Evolutionary conservation across 2,888 invertebrate species (phyloP).

Genomic region (Leptinotarsa peninsularis): DNA sequence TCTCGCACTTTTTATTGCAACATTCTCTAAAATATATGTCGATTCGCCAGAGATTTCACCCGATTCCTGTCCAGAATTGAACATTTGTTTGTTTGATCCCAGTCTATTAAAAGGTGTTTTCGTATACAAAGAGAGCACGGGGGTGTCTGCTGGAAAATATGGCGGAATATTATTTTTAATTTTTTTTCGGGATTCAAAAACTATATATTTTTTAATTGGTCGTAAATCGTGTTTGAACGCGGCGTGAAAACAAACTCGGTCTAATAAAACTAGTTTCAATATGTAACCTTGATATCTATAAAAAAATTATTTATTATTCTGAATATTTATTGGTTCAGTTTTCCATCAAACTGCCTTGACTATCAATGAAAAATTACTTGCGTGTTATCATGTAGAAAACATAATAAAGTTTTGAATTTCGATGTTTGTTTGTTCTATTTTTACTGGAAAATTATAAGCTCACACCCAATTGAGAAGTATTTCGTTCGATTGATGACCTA

Average conservation of each 20-base stretch:
- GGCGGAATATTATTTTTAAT: background rate
- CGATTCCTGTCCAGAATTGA: background rate
- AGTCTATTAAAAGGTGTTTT: constrained; percentile 18
- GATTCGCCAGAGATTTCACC: background rate
- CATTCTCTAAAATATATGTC: constrained; percentile 4
- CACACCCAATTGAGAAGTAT: no score
- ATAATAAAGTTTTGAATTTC: no score
- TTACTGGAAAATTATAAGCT: no score
- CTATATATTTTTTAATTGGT: background rate
- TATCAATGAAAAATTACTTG: background rate
- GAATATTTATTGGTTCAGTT: constrained; percentile 1
- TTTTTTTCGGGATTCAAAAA: background rate
- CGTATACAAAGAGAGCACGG: background rate
- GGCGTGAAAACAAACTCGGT: constrained; percentile 1
- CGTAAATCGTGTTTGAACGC: background rate
- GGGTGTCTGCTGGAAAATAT: background rate
- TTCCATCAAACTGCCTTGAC: background rate
- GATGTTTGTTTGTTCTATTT: no score
- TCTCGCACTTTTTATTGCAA: constrained; percentile 12
- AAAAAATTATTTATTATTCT: background rate
- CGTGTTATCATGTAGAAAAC: no score
- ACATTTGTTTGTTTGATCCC: constrained; percentile 9
- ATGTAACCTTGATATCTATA: background rate
- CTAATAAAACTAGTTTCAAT: background rate
- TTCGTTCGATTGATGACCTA: no score